Percentiles rank a stretch among this genome's conserved stretches.
These are phyloP conservation scores for Corythornis madagascariensis DNA, from an alignment of 2,113 vertebrate species.

Conservation along the genomic window DNA sequence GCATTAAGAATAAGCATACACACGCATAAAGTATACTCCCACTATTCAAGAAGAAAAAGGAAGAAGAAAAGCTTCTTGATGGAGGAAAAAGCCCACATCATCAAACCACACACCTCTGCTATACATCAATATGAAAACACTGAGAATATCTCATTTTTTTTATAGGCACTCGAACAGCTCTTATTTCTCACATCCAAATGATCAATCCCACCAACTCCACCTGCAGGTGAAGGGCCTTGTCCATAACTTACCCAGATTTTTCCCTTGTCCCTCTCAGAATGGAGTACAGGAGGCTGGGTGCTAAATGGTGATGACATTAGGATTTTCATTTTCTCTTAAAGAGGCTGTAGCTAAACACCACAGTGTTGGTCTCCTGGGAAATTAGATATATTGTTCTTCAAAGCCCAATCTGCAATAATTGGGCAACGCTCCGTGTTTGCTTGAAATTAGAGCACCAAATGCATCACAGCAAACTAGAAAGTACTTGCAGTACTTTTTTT, in stretches of 20 bases:
- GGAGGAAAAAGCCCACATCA: background rate
- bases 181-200: background rate
- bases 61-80: background rate
- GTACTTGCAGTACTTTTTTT: background rate
- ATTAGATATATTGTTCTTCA: background rate
- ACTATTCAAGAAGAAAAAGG: background rate
- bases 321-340: background rate
- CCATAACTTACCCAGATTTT: background rate
- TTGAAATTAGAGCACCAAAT: background rate
- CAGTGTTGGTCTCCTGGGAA: background rate
- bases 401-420: background rate
- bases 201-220: background rate
- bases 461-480: background rate
- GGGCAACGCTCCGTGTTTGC: background rate
- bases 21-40: background rate
- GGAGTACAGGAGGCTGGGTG: background rate
- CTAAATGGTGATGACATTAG: accelerated
- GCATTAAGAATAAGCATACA: background rate
- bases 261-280: background rate
- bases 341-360: background rate
- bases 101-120: background rate
- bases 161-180: background rate
- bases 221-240: background rate
- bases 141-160: background rate
- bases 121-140: background rate